Evolutionary conservation across 2,113 vertebrate genomes (phyloP).

Genomic region (Psilopogon haemacephalus): DNA sequence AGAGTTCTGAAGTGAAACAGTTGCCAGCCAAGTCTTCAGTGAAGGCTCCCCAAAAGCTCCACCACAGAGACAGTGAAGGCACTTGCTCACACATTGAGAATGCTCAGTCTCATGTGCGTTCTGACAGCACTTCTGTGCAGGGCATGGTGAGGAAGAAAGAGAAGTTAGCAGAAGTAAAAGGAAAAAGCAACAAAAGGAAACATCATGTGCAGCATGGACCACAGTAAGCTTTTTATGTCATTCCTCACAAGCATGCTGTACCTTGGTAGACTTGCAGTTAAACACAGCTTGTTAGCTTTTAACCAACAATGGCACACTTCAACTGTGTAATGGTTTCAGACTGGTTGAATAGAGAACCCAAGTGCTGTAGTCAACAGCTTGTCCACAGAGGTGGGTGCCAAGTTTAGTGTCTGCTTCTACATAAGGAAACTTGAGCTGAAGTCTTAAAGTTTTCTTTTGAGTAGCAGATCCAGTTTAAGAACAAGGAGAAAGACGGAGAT

Average conservation of each 20-base stretch:
- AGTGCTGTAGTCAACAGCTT: neutral
- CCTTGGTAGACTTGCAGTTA: neutral
- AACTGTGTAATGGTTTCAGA: neutral
- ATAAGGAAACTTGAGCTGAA: neutral
- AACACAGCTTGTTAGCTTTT: neutral
- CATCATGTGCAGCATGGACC: accelerated
- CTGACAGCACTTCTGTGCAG: neutral
- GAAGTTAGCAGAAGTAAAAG: neutral
- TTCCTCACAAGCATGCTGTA: neutral
- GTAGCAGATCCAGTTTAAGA: neutral
- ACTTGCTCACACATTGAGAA: neutral
- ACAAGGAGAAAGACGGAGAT: neutral
- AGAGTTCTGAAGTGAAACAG: neutral
- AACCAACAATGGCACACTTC: neutral
- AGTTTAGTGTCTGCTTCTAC: neutral
- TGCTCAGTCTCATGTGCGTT: neutral
- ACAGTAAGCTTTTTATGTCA: conserved; percentile 28
- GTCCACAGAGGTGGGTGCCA: neutral
- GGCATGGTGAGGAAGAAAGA: accelerated
- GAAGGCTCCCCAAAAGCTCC: neutral
- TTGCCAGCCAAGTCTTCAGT: neutral
- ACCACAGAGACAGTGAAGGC: neutral
- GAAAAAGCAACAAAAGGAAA: conserved; percentile 5
- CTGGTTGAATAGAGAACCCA: neutral
- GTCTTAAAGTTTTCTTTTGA: neutral